phyloP scores from a whole-genome alignment of 1,140 invertebrate species.

The Diorhabda sublineata region DNA sequence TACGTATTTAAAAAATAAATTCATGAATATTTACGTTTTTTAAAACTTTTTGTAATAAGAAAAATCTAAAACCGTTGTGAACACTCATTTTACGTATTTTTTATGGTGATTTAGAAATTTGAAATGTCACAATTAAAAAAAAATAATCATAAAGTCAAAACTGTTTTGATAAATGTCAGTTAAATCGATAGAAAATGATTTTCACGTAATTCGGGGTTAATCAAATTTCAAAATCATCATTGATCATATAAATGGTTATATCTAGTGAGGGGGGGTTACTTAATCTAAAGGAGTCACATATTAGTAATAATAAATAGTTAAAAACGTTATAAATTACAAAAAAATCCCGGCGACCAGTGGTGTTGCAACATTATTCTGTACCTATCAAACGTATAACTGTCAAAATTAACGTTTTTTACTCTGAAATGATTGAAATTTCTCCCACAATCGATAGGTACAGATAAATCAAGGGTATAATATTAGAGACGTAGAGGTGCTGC shows the following conservation, averaged over 20 bases:
- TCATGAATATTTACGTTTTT: too few species aligned
- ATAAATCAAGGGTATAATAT: slow-evolving; percentile 29
- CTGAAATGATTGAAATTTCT: slow-evolving; percentile 3
- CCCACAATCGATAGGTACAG: slow-evolving; percentile 26
- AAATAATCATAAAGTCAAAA: too few species aligned
- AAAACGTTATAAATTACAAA: slow-evolving; percentile 38
- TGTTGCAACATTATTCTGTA: slow-evolving; percentile 31
- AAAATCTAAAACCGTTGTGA: too few species aligned
- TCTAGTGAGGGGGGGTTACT: slow-evolving; percentile 33
- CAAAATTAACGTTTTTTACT: not conserved
- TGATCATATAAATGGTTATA: not conserved
- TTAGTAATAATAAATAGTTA: slow-evolving; percentile 39
- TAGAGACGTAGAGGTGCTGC: slow-evolving; percentile 45
- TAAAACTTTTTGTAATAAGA: too few species aligned
- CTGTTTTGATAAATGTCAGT: too few species aligned
- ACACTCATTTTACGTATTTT: too few species aligned
- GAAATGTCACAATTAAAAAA: too few species aligned
- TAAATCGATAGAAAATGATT: too few species aligned
- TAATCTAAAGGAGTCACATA: slow-evolving; percentile 43
- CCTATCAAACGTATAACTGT: slow-evolving; percentile 32
- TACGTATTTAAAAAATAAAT: too few species aligned
- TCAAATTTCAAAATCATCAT: slow-evolving; percentile 6
- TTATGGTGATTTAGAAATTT: too few species aligned
- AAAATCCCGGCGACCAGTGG: slow-evolving; percentile 38
- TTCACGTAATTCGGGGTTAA: too few species aligned